Percentiles rank a stretch among this genome's conserved stretches.
phyloP scores from a whole-genome alignment of 2,888 invertebrate genomes.

The Cyrtodaria siliqua region DNA sequence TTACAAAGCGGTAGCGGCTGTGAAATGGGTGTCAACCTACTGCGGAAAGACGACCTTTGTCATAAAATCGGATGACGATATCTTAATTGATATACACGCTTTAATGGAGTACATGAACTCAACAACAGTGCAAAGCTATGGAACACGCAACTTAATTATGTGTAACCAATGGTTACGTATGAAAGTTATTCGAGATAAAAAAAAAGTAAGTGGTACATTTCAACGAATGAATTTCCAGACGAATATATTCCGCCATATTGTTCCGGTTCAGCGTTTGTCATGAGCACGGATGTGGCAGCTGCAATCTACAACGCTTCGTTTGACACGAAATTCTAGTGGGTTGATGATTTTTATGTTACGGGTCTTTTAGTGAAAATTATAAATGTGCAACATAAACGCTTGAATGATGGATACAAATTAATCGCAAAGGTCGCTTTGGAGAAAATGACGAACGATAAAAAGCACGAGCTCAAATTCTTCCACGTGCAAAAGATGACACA shows the following conservation, averaged over 20 bases:
- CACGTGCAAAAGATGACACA: slow-evolving; percentile 82
- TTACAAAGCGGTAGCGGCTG: too few relatives aligned
- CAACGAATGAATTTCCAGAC: too few relatives aligned
- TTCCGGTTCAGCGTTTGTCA: slow-evolving; percentile 87
- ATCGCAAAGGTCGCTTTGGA: slow-evolving; percentile 75
- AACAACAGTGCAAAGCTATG: too few relatives aligned
- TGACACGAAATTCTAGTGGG: slow-evolving; percentile 93
- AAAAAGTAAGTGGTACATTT: slow-evolving; percentile 85
- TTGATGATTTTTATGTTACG: slow-evolving; percentile 95
- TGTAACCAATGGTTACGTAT: too few relatives aligned
- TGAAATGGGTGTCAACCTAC: too few relatives aligned
- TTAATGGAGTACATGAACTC: slow-evolving; percentile 73
- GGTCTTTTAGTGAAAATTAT: slow-evolving; percentile 94
- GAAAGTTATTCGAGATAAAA: too few relatives aligned
- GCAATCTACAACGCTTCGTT: slow-evolving; percentile 89
- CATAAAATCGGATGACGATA: too few relatives aligned
- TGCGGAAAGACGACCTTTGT: too few relatives aligned
- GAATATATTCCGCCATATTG: slow-evolving; percentile 86
- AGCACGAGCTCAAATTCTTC: slow-evolving; percentile 81
- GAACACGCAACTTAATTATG: too few relatives aligned
- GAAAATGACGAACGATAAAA: slow-evolving; percentile 70
- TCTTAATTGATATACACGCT: slow-evolving; percentile 87
- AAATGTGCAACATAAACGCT: slow-evolving; percentile 75
- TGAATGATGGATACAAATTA: slow-evolving; percentile 81
- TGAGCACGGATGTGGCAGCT: slow-evolving; percentile 89